Evolutionary conservation across 2,888 invertebrate genomes (phyloP), one percentile per base, ranked within the genome.

Genomic region (Geophilus truncorum): DNA sequence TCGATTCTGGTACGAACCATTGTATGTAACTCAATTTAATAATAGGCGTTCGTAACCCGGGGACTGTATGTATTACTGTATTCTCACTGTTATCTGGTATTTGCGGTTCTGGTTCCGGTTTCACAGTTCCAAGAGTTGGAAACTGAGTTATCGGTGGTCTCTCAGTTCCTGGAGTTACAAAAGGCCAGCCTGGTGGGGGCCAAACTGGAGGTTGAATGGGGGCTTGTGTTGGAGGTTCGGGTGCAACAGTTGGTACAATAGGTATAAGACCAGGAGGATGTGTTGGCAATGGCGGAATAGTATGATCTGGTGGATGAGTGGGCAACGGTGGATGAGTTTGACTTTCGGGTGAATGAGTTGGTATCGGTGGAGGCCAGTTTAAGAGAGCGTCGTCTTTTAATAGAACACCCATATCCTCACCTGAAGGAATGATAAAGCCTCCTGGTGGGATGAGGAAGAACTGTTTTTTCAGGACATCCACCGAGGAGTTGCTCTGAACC

Each of bases 321-420:
- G 32, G 32, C 2, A 77, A 77, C 1, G 77, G 77, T n/a, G n/a
- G n/a, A n/a, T n/a, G n/a, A n/a, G n/a, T n/a, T n/a, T n/a, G n/a
- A n/a, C n/a, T n/a, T n/a, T n/a, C n/a, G n/a, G n/a, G n/a, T n/a
- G n/a, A n/a, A n/a, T n/a, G n/a, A n/a, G n/a, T n/a, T 25, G 76
- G 76, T 12, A 62, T 62, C 6, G 62, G 62, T 12, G 75, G 75
- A 12, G 77, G 77, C 77, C 77, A 77, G 18, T 77, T 77, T n/a
- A n/a, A n/a, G n/a, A n/a, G n/a, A 32, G 32, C 77, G 21, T 34
- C 77, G 7, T n/a, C 18, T 5, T 32, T 77, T 34, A 32, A 77
- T 1, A 34, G 77, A 32, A 18, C 18, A 77, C 32, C 77, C 9
- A 45, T 40, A 18, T 23, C 23, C 62, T 62, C 62, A 57, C 57